Percentiles rank a stretch among this genome's conserved stretches.
phyloP scores from a whole-genome alignment of 35 echinoderm and acorn worm genomes.

The Apostichopus californicus region DNA sequence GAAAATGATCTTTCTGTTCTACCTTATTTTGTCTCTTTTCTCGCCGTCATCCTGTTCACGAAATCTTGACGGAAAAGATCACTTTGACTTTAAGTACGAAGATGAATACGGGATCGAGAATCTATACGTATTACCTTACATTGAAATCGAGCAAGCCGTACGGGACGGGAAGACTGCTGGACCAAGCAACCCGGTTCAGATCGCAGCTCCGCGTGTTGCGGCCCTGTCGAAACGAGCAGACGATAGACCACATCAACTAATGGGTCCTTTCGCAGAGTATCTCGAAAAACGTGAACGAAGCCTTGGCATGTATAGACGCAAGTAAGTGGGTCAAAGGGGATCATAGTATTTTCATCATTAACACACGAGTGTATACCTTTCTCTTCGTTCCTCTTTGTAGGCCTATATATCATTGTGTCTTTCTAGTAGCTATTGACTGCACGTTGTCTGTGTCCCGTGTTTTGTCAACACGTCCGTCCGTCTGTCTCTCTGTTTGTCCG shows the following conservation, averaged over 20 bases:
- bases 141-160: neutral
- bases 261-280: slow-evolving; percentile 8
- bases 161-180: neutral
- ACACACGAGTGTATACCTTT: neutral
- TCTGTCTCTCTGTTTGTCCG: no score
- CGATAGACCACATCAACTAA: slow-evolving; percentile 3
- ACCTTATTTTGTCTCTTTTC: neutral
- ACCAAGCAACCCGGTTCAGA: neutral
- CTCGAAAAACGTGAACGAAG: slow-evolving; percentile 8
- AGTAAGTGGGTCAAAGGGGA: neutral
- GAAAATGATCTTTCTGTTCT: neutral
- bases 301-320: slow-evolving; percentile 23
- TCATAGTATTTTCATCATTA: neutral
- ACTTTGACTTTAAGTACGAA: slow-evolving; percentile 26
- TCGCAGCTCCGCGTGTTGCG: neutral
- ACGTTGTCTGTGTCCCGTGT: no score
- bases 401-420: neutral
- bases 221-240: neutral
- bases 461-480: no score
- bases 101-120: slow-evolving; percentile 37
- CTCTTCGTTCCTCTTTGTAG: neutral
- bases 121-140: slow-evolving; percentile 36
- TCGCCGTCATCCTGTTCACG: neutral
- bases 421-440: no score
- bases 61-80: slow-evolving; percentile 41